phyloP scores from a whole-genome alignment of 2,797 vertebrate species.

The Leuciscus waleckii region DNA sequence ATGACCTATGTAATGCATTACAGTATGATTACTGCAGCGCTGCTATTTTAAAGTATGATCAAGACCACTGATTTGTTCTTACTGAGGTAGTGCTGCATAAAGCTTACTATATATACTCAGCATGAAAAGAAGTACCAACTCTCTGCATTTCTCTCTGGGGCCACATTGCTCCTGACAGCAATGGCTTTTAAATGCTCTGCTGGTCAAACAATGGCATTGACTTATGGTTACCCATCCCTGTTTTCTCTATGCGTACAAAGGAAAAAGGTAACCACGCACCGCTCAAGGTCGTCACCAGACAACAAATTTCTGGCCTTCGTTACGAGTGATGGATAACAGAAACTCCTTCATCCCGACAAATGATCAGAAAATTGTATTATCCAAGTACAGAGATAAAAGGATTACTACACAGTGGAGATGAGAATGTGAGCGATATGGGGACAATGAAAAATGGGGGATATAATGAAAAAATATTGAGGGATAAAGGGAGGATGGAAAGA shows the following conservation, averaged over 20 bases:
- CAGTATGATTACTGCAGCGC: background rate
- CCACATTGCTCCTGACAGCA: conserved; percentile 68
- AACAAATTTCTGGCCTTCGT: background rate
- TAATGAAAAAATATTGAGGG: background rate
- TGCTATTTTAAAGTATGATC: background rate
- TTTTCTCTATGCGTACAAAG: background rate
- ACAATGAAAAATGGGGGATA: conserved; percentile 26
- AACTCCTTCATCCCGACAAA: conserved; percentile 33
- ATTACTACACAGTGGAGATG: conserved; percentile 32
- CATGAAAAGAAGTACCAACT: background rate
- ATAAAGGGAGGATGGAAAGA: background rate
- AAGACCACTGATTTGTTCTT: conserved; percentile 12
- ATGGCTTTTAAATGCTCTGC: conserved; percentile 72
- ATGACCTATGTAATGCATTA: background rate
- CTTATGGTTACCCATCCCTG: conserved; percentile 31
- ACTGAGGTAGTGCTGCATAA: background rate
- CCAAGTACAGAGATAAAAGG: conserved; percentile 31
- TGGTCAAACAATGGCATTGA: conserved; percentile 67
- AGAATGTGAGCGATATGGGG: conserved; percentile 7
- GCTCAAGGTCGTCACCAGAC: conserved; percentile 32
- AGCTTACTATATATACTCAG: background rate
- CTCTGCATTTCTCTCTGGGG: conserved; percentile 62
- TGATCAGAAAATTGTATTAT: conserved; percentile 40
- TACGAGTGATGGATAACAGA: conserved; percentile 30
- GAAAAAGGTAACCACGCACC: background rate